These are phyloP conservation scores for Drosophila athabasca DNA, from an alignment of 1,140 invertebrate species.

Conservation along the genomic window DNA sequence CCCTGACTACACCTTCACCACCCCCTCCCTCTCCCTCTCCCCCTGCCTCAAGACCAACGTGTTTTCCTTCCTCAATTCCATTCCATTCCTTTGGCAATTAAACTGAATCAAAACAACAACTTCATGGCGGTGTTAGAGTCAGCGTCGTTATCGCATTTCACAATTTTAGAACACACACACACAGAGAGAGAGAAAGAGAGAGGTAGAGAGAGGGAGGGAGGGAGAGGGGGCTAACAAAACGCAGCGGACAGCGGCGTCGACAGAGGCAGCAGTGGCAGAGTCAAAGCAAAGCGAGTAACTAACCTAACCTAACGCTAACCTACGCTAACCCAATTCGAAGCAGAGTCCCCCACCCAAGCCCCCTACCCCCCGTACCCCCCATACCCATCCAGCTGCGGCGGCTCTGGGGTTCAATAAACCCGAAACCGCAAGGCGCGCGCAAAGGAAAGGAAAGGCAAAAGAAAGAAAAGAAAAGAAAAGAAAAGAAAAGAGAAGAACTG, in stretches of 20 bases:
- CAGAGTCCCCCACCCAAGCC: slow-evolving; percentile 14
- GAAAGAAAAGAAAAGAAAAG: too few species aligned
- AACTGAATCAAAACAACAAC: slow-evolving; percentile 55
- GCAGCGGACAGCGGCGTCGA: slow-evolving; percentile 24
- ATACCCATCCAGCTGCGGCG: slow-evolving; percentile 1
- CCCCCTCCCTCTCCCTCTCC: too few species aligned
- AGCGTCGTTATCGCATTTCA: slow-evolving; percentile 63
- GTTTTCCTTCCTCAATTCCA: slow-evolving; percentile 1
- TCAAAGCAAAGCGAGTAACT: slow-evolving; percentile 41
- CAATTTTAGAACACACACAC: slow-evolving; percentile 60
- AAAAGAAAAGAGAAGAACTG: neutral
- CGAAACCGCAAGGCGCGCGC: slow-evolving; percentile 23
- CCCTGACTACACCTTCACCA: neutral
- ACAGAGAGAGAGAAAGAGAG: neutral
- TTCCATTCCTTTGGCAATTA: slow-evolving; percentile 48
- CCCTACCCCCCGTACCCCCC: too few species aligned
- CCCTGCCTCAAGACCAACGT: neutral
- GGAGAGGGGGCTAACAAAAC: neutral
- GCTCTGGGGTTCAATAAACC: slow-evolving; percentile 61
- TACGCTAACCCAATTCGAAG: slow-evolving; percentile 69
- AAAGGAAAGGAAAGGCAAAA: neutral
- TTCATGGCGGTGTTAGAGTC: slow-evolving; percentile 1
- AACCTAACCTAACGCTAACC: slow-evolving; percentile 63
- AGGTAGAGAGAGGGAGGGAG: neutral
- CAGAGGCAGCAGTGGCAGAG: slow-evolving; percentile 18